Conservation (phyloP, 1,140 invertebrate species). For the Drosophila bipectinata region DNA sequence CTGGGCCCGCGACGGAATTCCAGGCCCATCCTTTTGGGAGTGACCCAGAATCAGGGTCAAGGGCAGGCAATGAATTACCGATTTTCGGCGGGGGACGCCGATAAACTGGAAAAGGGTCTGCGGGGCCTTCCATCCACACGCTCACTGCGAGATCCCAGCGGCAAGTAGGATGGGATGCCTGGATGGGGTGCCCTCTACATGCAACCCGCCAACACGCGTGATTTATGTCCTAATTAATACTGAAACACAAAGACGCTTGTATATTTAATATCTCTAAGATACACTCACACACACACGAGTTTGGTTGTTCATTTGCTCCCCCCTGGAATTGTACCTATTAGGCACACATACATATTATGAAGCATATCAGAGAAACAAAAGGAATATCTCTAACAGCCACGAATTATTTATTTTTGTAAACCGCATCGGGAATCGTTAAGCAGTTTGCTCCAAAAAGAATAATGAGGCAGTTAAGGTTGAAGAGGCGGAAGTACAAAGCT, state of each 20-base stretch:
- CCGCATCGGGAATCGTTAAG: slow-evolving; percentile 16
- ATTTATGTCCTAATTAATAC: slow-evolving; percentile 81
- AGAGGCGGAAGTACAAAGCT: slow-evolving; percentile 37
- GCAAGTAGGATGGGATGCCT: slow-evolving; percentile 38
- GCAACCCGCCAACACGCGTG: slow-evolving; percentile 52
- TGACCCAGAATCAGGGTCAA: slow-evolving; percentile 33
- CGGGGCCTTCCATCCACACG: slow-evolving; percentile 72
- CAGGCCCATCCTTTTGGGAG: slow-evolving; percentile 52
- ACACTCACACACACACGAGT: slow-evolving; percentile 32
- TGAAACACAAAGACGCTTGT: slow-evolving; percentile 81
- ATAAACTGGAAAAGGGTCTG: slow-evolving; percentile 82
- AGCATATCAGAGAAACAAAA: slow-evolving; percentile 61
- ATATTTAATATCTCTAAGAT: slow-evolving; percentile 81
- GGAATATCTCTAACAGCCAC: slow-evolving; percentile 5
- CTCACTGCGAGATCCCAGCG: slow-evolving; percentile 72
- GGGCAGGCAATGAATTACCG: slow-evolving; percentile 73
- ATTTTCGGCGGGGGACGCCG: slow-evolving; percentile 83
- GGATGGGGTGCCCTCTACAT: slow-evolving; percentile 39
- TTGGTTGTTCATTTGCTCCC: slow-evolving; percentile 37
- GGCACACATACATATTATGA: slow-evolving; percentile 45
- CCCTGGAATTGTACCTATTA: slow-evolving; percentile 13
- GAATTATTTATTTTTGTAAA: slow-evolving; percentile 34
- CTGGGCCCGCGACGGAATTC: slow-evolving; percentile 57
- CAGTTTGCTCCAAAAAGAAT: slow-evolving; percentile 12
- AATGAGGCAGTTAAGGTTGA: background rate